A percentile compares a stretch with the other conserved stretches of the same genome.
Evolutionary conservation across 2,888 invertebrate genomes (phyloP).

Genomic region (Smittia aterrima): DNA sequence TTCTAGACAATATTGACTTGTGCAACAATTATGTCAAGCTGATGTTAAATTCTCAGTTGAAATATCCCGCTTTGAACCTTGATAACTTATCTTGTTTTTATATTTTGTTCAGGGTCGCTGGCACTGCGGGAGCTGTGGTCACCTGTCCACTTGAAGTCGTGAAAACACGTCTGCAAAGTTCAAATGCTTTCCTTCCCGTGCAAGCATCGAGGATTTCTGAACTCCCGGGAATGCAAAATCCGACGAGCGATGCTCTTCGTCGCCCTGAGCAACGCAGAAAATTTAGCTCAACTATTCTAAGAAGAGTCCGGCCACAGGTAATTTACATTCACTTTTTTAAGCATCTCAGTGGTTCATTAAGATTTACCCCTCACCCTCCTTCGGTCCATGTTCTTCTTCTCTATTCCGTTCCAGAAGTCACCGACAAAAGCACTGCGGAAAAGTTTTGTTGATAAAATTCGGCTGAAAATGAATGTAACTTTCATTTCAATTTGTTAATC

Average conservation of each 20-base stretch:
- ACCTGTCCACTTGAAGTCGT: slow-evolving; percentile 98
- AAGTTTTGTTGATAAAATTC: slow-evolving; percentile 24
- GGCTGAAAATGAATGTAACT: slow-evolving; percentile 30
- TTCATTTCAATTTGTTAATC: background rate
- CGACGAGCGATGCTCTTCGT: slow-evolving; percentile 55
- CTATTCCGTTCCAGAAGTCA: slow-evolving; percentile 29
- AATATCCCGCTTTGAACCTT: no score
- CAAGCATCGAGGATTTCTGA: slow-evolving; percentile 45
- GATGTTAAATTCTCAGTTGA: no score
- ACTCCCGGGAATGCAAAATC: slow-evolving; percentile 44
- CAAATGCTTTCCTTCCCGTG: slow-evolving; percentile 63
- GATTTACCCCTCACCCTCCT: background rate
- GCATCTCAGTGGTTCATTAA: background rate
- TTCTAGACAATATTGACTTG: no score
- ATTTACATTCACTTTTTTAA: background rate
- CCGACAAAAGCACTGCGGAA: slow-evolving; percentile 33
- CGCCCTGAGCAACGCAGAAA: slow-evolving; percentile 66
- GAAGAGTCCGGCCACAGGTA: slow-evolving; percentile 71
- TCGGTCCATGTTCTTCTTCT: slow-evolving; percentile 3
- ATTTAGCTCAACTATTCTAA: slow-evolving; percentile 64
- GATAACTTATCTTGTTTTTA: no score
- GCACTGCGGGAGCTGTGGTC: slow-evolving; percentile 93
- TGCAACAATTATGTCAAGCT: no score
- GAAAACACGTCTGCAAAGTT: slow-evolving; percentile 95
- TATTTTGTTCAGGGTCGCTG: slow-evolving; percentile 96